Base-by-base conservation (phyloP, 2,113 vertebrate species). In the Sus scrofa region DNA sequence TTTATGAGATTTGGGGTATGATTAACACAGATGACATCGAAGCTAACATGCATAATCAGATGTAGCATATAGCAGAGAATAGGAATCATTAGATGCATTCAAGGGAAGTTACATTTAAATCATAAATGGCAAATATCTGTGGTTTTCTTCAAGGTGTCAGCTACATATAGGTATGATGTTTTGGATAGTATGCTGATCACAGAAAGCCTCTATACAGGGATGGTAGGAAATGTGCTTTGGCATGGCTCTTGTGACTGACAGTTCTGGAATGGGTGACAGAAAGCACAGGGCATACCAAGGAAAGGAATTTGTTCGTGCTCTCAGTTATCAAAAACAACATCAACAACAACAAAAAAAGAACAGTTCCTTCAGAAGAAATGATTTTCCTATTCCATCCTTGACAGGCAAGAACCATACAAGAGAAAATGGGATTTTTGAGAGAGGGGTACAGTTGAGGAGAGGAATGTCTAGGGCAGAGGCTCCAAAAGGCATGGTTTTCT, bases 271-370 rank as follows among this genome's bases (percentile, higher is more conserved):
- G 77, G 70, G n/a, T 24, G 44, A 7, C 3, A 73, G n/a, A 90
- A 95, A 63, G 63, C 83, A 62, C 20, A 58, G 68, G 26, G n/a
- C 24, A 54, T 16, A 27, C 9, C 7, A 87, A 58, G 75, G 13
- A 77, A 74, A 86, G 63, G 85, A 71, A 73, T 60, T 3, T 58
- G 19, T 87, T 54, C 12, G 77, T 6, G 34, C 13, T 62, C 34
- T 74, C 68, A 75, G 52, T 86, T 83, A 77, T 32, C 70, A 68
- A 91, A 78, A 96, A 68, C 22, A n/a, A n/a, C n/a, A n/a, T n/a
- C n/a, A n/a, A n/a, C n/a, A n/a, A n/a, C 54, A 89, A 92, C 92
- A 34, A 34, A 74, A 89, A 92, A 94, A 34, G 34, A 74, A 86
- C 56, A 22, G 12, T 70, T 83, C 37, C 71, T 92, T 89, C 60